These are phyloP conservation scores for Apis laboriosa DNA, from an alignment of 1,140 invertebrate genomes.

Conservation along the genomic window DNA sequence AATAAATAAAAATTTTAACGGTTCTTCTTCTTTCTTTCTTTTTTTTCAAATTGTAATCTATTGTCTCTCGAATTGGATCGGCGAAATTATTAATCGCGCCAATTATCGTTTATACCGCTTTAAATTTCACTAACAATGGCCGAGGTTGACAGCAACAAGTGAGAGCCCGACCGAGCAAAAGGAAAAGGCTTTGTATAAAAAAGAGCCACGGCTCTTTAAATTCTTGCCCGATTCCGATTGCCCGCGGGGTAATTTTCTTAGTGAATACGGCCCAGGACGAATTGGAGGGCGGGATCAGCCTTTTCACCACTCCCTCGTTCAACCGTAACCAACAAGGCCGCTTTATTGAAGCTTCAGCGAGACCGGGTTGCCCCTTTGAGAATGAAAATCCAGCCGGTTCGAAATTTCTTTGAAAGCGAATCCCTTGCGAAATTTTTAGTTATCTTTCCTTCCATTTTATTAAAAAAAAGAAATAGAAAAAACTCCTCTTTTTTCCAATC, in stretches of 20 bases:
- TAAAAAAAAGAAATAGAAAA: not conserved
- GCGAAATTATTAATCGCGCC: not conserved
- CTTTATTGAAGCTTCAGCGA: constrained; percentile 3
- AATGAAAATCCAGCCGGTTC: constrained; percentile 17
- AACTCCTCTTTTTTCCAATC: not conserved
- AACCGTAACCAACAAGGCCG: constrained; percentile 15
- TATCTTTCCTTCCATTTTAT: constrained; percentile 11
- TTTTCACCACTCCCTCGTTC: not conserved
- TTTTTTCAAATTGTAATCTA: too few relatives aligned
- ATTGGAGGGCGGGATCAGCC: constrained; percentile 10
- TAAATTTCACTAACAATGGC: not conserved
- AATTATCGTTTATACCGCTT: too few relatives aligned
- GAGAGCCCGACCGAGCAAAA: not conserved
- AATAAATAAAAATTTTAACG: too few relatives aligned
- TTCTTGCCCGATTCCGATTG: constrained; percentile 15
- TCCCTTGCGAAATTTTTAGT: constrained; percentile 14
- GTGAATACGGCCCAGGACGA: not conserved
- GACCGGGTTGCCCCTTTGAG: constrained; percentile 2
- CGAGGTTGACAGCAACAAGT: constrained; percentile 3
- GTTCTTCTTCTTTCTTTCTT: too few relatives aligned
- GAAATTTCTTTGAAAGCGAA: constrained; percentile 21
- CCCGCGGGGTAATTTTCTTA: constrained; percentile 11
- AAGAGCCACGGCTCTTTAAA: constrained; percentile 6
- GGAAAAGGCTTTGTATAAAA: not conserved
- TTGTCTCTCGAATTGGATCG: too few relatives aligned